These are phyloP conservation scores for Thermophis baileyi DNA, from an alignment of 2,113 vertebrate species.

Conservation along the genomic window DNA sequence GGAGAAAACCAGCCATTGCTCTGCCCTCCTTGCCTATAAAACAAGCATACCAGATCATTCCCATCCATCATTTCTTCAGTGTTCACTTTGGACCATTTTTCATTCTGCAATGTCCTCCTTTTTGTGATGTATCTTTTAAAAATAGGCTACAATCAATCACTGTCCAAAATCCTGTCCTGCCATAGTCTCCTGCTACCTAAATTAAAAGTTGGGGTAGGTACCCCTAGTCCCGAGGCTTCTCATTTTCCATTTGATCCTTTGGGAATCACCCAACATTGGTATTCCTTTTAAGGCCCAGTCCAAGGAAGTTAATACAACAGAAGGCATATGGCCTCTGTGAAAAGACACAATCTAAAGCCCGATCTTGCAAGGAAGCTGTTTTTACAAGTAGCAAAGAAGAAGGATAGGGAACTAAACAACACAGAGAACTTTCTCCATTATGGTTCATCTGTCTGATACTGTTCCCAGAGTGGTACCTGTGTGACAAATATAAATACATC, in stretches of 20 bases:
- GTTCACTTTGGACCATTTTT: neutral
- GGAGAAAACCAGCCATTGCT: neutral
- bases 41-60: neutral
- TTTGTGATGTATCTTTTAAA: neutral
- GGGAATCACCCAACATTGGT: neutral
- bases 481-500: neutral
- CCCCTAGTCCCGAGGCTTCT: neutral
- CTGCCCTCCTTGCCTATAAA: neutral
- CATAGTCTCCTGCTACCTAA: neutral
- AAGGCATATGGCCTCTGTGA: neutral
- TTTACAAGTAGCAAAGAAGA: neutral
- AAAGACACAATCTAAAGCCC: neutral
- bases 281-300: neutral
- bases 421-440: neutral
- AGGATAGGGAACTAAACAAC: neutral
- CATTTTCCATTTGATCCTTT: neutral
- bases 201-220: neutral
- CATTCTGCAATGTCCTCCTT: neutral
- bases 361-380: neutral
- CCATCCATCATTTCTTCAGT: neutral
- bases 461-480: neutral
- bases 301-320: neutral
- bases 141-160: neutral
- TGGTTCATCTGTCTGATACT: neutral
- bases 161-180: neutral